phyloP scores from a whole-genome alignment of 2,888 invertebrate species.

The Nesidiocoris tenuis region DNA sequence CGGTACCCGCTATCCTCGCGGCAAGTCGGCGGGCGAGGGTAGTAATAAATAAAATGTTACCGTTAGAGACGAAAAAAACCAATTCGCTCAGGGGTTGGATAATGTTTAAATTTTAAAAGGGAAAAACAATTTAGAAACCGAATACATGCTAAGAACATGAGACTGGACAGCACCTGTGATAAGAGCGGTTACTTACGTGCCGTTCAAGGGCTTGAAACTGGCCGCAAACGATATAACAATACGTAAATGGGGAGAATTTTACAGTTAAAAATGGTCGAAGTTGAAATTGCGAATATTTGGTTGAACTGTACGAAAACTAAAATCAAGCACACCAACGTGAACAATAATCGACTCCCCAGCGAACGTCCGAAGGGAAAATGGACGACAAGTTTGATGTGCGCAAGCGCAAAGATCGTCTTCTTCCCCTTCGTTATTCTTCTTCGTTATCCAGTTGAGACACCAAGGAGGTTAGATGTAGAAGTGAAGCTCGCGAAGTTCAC shows the following conservation, averaged over 20 bases:
- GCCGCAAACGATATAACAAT: not conserved
- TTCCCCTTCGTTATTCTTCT: not conserved
- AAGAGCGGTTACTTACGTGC: conserved; percentile 16
- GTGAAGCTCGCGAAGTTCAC: too few species aligned
- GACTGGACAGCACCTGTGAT: conserved; percentile 8
- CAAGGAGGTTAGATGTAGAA: too few species aligned
- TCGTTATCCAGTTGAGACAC: too few species aligned
- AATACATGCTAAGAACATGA: not conserved
- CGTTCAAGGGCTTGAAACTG: conserved; percentile 11
- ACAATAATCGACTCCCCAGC: not conserved
- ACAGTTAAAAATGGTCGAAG: not conserved
- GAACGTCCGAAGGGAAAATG: not conserved
- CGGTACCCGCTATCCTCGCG: too few species aligned
- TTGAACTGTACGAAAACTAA: not conserved
- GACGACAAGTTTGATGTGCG: not conserved
- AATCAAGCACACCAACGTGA: not conserved
- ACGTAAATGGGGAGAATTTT: not conserved
- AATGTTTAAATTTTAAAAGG: too few species aligned
- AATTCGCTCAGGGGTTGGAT: too few species aligned
- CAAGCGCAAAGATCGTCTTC: not conserved
- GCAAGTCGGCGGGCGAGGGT: too few species aligned
- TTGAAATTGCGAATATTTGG: not conserved
- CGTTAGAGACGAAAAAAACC: too few species aligned
- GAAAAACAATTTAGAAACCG: too few species aligned
- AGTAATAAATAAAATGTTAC: too few species aligned